Conservation (phyloP, 1,140 invertebrate species). For the Potamilus streckersoni region DNA sequence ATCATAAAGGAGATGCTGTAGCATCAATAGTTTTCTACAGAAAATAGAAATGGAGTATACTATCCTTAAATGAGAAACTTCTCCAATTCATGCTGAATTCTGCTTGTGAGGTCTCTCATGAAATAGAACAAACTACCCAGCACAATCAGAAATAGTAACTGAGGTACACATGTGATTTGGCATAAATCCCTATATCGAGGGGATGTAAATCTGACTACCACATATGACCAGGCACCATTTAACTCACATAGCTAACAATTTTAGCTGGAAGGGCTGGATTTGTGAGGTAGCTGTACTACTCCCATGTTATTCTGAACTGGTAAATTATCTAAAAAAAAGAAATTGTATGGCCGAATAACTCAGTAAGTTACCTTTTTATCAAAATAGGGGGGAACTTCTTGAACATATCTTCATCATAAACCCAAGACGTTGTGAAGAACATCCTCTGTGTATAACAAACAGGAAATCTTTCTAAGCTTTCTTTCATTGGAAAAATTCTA, state of each 20-base stretch:
- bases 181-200: no score
- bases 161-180: no score
- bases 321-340: not conserved
- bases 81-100: not conserved
- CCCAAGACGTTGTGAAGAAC: conserved; percentile 56
- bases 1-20: no score
- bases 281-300: not conserved
- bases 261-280: no score
- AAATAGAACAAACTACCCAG: not conserved
- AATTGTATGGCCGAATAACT: not conserved
- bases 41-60: no score
- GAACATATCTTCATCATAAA: conserved; percentile 56
- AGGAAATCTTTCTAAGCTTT: conserved; percentile 49
- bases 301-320: no score
- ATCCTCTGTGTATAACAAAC: conserved; percentile 52
- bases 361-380: conserved; percentile 45
- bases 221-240: no score
- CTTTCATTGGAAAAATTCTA: conserved; percentile 49
- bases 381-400: conserved; percentile 54
- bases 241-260: not conserved
- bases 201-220: no score
- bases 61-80: no score
- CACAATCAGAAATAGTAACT: no score
- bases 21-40: no score
- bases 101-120: not conserved